Conservation (phyloP, 2,888 invertebrate genomes). For the Esperia sulphurella region DNA sequence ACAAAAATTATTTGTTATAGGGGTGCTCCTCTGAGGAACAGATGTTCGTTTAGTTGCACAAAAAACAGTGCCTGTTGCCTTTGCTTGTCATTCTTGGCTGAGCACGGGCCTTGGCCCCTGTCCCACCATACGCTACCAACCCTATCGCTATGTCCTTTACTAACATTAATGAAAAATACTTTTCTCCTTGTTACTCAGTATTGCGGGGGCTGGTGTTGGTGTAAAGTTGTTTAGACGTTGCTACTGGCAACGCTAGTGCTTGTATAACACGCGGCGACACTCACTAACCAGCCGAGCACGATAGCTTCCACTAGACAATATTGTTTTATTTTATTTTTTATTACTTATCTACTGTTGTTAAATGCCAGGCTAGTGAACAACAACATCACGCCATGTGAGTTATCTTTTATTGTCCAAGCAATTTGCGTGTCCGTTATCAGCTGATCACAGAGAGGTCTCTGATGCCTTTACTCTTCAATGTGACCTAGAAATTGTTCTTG, state of each 20-base stretch:
- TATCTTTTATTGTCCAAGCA: neutral
- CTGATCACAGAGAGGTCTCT: slow-evolving; percentile 9
- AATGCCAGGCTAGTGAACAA: slow-evolving; percentile 7
- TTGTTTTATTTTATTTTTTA: slow-evolving; percentile 23
- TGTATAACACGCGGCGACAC: slow-evolving; percentile 59
- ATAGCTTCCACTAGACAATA: slow-evolving; percentile 53
- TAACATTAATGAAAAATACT: slow-evolving; percentile 25
- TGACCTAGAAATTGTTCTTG: slow-evolving; percentile 35
- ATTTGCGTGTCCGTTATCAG: slow-evolving; percentile 10
- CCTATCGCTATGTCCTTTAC: slow-evolving; percentile 50
- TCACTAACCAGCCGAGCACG: slow-evolving; percentile 48
- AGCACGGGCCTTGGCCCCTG: slow-evolving; percentile 55
- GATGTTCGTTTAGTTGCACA: slow-evolving; percentile 57
- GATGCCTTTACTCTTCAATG: slow-evolving; percentile 7
- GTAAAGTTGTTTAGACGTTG: slow-evolving; percentile 71
- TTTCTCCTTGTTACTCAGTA: slow-evolving; percentile 44
- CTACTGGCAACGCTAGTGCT: slow-evolving; percentile 67
- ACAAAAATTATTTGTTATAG: neutral
- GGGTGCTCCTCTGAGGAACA: slow-evolving; percentile 34
- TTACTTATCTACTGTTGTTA: slow-evolving; percentile 5
- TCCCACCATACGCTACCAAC: slow-evolving; percentile 53
- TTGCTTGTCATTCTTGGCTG: slow-evolving; percentile 48
- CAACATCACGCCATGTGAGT: slow-evolving; percentile 13
- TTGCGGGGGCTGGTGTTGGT: slow-evolving; percentile 49
- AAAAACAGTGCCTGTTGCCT: slow-evolving; percentile 49